phyloP scores from a whole-genome alignment of 1,140 invertebrate species.

The Trichoplusia ni region DNA sequence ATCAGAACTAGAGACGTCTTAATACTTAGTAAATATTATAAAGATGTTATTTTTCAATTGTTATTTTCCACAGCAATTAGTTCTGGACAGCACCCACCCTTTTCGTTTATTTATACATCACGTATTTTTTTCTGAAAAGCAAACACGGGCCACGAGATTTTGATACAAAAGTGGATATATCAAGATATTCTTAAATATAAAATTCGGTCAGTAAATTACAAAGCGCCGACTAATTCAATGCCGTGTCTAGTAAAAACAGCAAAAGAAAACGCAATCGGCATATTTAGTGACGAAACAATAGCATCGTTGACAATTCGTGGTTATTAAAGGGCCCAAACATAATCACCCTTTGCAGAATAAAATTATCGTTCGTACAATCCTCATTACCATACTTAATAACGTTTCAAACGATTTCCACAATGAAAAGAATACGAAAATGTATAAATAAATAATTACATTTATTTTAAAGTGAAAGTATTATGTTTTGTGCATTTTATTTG shows the following conservation, averaged over 20 bases:
- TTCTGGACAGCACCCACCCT: too few species aligned
- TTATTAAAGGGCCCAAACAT: conserved; percentile 24
- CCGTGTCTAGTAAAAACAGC: neutral
- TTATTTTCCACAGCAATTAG: too few species aligned
- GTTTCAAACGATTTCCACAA: conserved; percentile 17
- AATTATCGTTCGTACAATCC: conserved; percentile 33
- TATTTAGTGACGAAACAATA: conserved; percentile 22
- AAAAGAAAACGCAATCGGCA: conserved; percentile 18
- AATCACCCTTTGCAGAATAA: conserved; percentile 32
- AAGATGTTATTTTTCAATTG: too few species aligned
- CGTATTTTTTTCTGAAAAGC: too few species aligned
- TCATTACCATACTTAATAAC: conserved; percentile 33
- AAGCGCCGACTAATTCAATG: too few species aligned
- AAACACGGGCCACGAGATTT: too few species aligned
- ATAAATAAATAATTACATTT: conserved; percentile 23
- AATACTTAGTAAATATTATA: too few species aligned
- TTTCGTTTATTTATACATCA: too few species aligned
- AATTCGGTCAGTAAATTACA: too few species aligned
- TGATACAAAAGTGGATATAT: too few species aligned
- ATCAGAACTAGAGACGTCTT: too few species aligned
- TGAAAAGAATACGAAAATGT: conserved; percentile 1
- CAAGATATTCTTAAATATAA: too few species aligned
- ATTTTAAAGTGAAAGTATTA: conserved; percentile 6
- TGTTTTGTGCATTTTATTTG: neutral
- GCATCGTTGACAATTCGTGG: conserved; percentile 24